Base-by-base conservation (phyloP, 2,113 vertebrate genomes). In the Neotoma lepida region DNA sequence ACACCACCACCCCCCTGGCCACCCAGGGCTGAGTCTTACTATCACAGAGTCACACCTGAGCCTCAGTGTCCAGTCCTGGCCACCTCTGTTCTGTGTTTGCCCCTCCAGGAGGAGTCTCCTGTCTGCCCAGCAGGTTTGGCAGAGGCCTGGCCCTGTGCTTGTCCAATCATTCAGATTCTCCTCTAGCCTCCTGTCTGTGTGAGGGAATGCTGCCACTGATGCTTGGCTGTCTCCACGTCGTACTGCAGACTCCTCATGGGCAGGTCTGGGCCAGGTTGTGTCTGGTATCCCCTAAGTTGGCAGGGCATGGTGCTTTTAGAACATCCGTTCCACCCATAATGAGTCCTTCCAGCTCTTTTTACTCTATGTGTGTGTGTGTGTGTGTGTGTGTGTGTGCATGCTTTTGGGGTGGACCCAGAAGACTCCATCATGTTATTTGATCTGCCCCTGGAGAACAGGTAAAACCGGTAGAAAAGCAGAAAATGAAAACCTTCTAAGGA, bases 21-120 rank as follows among this genome's bases (percentile, higher is more conserved):
- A 3, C 44, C 74, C 70, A 0, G 2, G 28, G 33, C 61, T 63
- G 81, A 71, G 30, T 15, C 5, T 44, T n/a, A 12, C 28, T 58
- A 1, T n/a, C 4, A n/a, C 26, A n/a, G 41, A 94, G 41, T 63
- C 70, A 44, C 13, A 63, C 6, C 68, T 77, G 64, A 68, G 78
- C 13, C 80, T n/a, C 13, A 22, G 51, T 0, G 2, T 56, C 61
- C 30, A 1, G 49, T 4, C 73, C 26, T 3, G 58, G 26, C n/a
- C 35, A 4, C 2, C 0, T 51, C 89, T 30, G 18, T 18, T 24
- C 86, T 39, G 12, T 0, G 8, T 0, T 44, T 26, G 51, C 9
- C 39, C 17, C 46, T 33, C 9, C 14, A 1, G 4, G n/a, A 24
- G 41, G 86, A 64, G 13, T 33, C 4, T 18, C 0, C 0, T 12